A percentile compares a stretch with the other conserved stretches of the same genome.
Conservation (phyloP, 2,888 invertebrate genomes). For the Baronia brevicornis region DNA sequence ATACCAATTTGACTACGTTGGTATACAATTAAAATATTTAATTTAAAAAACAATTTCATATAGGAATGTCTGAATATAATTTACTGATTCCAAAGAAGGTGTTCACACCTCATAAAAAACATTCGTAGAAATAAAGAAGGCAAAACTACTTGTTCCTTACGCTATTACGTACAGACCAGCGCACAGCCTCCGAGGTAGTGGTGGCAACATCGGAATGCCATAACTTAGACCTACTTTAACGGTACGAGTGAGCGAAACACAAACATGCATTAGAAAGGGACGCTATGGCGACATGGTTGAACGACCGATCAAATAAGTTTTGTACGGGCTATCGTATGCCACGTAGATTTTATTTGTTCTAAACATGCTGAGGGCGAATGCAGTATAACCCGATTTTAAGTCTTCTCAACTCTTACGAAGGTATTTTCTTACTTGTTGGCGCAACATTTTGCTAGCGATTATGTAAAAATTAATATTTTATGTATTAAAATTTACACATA, state of each 20-base stretch:
- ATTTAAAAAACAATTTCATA: slow-evolving; percentile 5
- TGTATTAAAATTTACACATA: too few relatives aligned
- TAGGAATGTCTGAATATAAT: slow-evolving; percentile 34
- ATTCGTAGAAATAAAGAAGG: slow-evolving; percentile 42
- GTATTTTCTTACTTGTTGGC: slow-evolving; percentile 33
- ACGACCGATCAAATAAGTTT: slow-evolving; percentile 75
- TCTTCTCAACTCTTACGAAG: slow-evolving; percentile 45
- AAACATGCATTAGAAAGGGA: slow-evolving; percentile 38
- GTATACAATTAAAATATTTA: slow-evolving; percentile 7
- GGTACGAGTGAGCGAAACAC: slow-evolving; percentile 58
- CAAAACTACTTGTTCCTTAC: slow-evolving; percentile 54
- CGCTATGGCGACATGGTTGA: slow-evolving; percentile 61
- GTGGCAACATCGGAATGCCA: slow-evolving; percentile 71
- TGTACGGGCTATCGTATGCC: slow-evolving; percentile 65
- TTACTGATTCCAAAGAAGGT: slow-evolving; percentile 43
- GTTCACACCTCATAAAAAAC: slow-evolving; percentile 48
- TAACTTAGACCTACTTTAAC: slow-evolving; percentile 72
- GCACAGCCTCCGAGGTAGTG: slow-evolving; percentile 63
- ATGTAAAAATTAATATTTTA: slow-evolving; percentile 16
- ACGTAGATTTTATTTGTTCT: slow-evolving; percentile 65
- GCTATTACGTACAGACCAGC: slow-evolving; percentile 35
- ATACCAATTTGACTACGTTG: slow-evolving; percentile 3
- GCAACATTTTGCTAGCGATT: slow-evolving; percentile 27
- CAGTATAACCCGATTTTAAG: slow-evolving; percentile 47
- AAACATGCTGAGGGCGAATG: slow-evolving; percentile 56